Evolutionary conservation across 2,888 invertebrate species (phyloP).

Genomic region (Steromphala cineraria): DNA sequence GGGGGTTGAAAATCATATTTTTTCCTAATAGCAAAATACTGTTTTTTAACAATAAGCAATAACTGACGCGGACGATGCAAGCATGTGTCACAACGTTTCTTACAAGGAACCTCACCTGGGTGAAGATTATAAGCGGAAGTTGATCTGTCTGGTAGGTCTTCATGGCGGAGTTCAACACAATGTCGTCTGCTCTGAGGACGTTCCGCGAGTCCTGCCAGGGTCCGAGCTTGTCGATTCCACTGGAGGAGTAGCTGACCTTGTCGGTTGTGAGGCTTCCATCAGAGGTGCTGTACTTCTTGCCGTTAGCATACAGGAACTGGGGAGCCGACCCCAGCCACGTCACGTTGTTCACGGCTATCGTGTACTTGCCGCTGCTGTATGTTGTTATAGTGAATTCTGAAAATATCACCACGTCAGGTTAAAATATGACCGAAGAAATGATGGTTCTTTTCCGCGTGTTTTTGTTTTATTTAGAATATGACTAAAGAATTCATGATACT

Average conservation of each 20-base stretch:
- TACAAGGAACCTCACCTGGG: too few species aligned
- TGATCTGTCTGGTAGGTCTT: constrained; percentile 24
- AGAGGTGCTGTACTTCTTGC: constrained; percentile 31
- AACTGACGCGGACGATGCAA: too few species aligned
- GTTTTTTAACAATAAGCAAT: too few species aligned
- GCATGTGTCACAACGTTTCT: too few species aligned
- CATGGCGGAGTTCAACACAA: constrained; percentile 24
- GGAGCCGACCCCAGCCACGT: constrained; percentile 40
- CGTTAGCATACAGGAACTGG: constrained; percentile 41
- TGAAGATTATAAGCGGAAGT: constrained; percentile 26
- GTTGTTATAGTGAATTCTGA: background rate
- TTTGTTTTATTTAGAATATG: too few species aligned
- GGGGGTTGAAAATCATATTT: too few species aligned
- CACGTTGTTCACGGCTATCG: background rate
- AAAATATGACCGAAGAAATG: too few species aligned
- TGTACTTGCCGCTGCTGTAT: background rate
- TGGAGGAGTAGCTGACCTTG: background rate
- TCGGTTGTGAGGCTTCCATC: constrained; percentile 7
- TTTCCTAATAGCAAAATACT: too few species aligned
- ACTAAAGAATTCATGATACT: too few species aligned
- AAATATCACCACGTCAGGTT: too few species aligned
- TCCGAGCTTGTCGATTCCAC: constrained; percentile 32
- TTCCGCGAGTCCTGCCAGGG: constrained; percentile 25
- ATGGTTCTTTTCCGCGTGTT: too few species aligned
- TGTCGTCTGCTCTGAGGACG: constrained; percentile 4